Evolutionary conservation across 1,140 invertebrate species (phyloP), one percentile per base, ranked within the genome.

Genomic region (Probaryconus sp.): DNA sequence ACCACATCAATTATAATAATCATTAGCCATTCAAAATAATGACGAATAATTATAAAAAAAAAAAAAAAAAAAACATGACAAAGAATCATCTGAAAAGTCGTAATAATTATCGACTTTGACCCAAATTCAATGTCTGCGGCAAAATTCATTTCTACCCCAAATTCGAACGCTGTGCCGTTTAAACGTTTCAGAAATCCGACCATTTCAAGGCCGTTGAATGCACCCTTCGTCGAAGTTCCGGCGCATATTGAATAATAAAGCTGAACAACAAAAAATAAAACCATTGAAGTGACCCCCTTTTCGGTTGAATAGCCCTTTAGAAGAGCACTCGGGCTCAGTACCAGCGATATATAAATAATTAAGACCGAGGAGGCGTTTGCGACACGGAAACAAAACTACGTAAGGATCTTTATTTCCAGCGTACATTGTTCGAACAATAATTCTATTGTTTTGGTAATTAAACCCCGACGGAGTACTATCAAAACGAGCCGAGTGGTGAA

Each of bases 371-470:
- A 60, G 30, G 37, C 33, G 35, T 51, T 70, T 40, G 17, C 48
- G 14, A 13, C 24, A 5, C 38, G 38, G 24, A 48, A 53, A 60
- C 33, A 45, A 60, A 37, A 55, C 40, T 56, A 9, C 28, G 6
- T 31, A 35, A 45, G 28, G 53, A 72, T 65, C 69, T 60, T 65
- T 72, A 65, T 72, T 65, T 72, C 60, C 60, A 37, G 17, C 6
- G 16, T 11, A 17, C 53, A 47, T 65, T 72, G 55, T 53, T 37
- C 37, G 14, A 1, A 61, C 53, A 60, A 72, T 60, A 72, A 56
- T 64, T 72, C 56, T 33, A 77, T 77, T 77, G 68, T 77, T 77
- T 72, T 42, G 58, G 58, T 64, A 77, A 77, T 77, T 76, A 71
- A 67, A 24, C 68, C n/a, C 42, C 55, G 43, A 61, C 63, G 28